Conservation (phyloP, 2,797 vertebrate species). For the Sciurus carolinensis region DNA sequence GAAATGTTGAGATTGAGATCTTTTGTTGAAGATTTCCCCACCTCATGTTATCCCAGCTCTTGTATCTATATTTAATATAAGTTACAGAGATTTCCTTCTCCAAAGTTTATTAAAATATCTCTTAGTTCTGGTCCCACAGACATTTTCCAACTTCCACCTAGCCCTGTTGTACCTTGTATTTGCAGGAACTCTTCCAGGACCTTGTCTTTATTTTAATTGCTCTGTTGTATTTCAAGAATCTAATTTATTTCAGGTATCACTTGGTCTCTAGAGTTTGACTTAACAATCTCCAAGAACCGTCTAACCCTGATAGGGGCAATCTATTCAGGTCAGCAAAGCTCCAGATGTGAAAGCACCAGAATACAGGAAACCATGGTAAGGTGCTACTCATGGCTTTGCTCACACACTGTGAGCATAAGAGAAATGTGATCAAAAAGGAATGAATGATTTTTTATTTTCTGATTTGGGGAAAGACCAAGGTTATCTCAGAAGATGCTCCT, state of each 20-base stretch:
- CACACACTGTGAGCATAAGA: neutral
- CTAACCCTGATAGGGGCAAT: neutral
- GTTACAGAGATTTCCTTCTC: neutral
- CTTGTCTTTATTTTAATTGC: neutral
- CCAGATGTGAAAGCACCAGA: neutral
- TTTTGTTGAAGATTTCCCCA: neutral
- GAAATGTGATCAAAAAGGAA: neutral
- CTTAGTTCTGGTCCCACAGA: too few relatives aligned
- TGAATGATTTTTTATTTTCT: neutral
- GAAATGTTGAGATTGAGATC: too few relatives aligned
- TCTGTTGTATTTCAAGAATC: neutral
- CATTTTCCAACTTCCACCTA: neutral
- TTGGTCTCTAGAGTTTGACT: neutral
- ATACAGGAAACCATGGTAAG: neutral
- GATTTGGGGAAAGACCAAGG: neutral
- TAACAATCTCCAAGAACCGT: neutral
- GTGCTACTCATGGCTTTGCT: neutral
- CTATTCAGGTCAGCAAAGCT: neutral
- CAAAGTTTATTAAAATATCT: neutral
- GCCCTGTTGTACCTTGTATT: too few relatives aligned
- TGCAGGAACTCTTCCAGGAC: neutral
- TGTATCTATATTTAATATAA: too few relatives aligned
- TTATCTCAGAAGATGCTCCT: neutral
- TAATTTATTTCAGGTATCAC: neutral
- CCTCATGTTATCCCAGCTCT: rapidly evolving